These are phyloP conservation scores for Latheticus oryzae DNA, from an alignment of 2,888 invertebrate genomes.

Conservation along the genomic window DNA sequence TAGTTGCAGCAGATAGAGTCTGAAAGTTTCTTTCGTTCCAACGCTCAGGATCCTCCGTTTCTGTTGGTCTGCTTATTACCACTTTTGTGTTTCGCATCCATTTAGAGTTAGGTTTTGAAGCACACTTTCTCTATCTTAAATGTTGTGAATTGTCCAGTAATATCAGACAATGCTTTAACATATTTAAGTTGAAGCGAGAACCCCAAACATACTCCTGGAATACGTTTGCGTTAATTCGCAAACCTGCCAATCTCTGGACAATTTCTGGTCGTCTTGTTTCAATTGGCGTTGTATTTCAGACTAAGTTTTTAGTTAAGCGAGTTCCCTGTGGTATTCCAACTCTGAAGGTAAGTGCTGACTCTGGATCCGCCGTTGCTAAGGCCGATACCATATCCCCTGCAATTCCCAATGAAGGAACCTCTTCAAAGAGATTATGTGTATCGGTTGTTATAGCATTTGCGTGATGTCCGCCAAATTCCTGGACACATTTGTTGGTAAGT, in stretches of 20 bases:
- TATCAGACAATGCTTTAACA: slow-evolving; percentile 47
- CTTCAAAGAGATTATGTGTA: slow-evolving; percentile 56
- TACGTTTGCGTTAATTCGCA: slow-evolving; percentile 45
- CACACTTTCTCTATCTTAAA: slow-evolving; percentile 47
- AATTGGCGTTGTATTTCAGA: slow-evolving; percentile 47
- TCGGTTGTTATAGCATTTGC: slow-evolving; percentile 46
- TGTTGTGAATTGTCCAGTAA: slow-evolving; percentile 46
- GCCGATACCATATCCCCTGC: slow-evolving; percentile 59
- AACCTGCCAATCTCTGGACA: slow-evolving; percentile 39
- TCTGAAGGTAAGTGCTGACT: slow-evolving; percentile 54
- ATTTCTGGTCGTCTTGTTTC: slow-evolving; percentile 48
- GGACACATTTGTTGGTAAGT: slow-evolving; percentile 49
- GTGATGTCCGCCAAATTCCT: slow-evolving; percentile 54
- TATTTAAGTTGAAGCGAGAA: slow-evolving; percentile 48
- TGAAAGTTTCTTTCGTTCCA: slow-evolving; percentile 47
- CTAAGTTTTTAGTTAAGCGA: slow-evolving; percentile 46
- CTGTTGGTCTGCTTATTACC: slow-evolving; percentile 44
- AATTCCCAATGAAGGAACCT: slow-evolving; percentile 54
- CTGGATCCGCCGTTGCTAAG: slow-evolving; percentile 47
- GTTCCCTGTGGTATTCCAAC: slow-evolving; percentile 47
- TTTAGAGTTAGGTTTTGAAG: slow-evolving; percentile 42
- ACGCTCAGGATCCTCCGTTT: slow-evolving; percentile 35
- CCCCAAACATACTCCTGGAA: slow-evolving; percentile 48
- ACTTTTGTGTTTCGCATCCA: slow-evolving; percentile 50
- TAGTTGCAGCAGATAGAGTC: slow-evolving; percentile 44